phyloP scores from a whole-genome alignment of 2,797 vertebrate species.

The Acipenser transmontanus region DNA sequence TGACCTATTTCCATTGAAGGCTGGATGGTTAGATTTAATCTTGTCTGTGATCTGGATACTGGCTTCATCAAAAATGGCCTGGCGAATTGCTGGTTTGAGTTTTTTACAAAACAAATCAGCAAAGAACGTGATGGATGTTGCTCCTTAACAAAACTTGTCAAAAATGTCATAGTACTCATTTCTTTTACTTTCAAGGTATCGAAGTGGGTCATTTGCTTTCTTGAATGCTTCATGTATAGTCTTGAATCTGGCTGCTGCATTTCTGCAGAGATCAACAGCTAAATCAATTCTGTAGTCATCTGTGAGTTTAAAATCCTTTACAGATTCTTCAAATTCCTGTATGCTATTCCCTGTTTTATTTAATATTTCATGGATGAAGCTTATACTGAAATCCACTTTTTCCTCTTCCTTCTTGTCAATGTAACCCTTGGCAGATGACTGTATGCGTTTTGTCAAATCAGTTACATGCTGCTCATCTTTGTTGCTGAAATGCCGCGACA shows the following conservation, averaged over 20 bases:
- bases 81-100: not conserved
- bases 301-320: not conserved
- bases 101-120: not conserved
- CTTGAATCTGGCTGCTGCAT: not conserved
- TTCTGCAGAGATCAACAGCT: not conserved
- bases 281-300: not conserved
- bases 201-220: constrained; percentile 5
- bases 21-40: too few species aligned
- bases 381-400: not conserved
- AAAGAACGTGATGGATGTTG: not conserved
- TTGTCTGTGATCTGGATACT: too few species aligned
- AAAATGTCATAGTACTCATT: not conserved
- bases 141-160: not conserved
- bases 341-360: not conserved
- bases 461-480: not conserved
- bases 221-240: not conserved
- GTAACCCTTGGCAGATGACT: not conserved
- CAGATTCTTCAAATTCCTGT: not conserved
- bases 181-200: constrained; percentile 1
- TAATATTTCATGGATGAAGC: not conserved
- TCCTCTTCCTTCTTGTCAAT: not conserved
- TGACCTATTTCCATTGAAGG: too few species aligned
- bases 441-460: not conserved
- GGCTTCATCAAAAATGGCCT: constrained; percentile 15
- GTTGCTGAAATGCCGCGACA: not conserved